These are phyloP conservation scores for Chrysochloris asiatica DNA, from an alignment of 2,113 vertebrate genomes.

Conservation along the genomic window DNA sequence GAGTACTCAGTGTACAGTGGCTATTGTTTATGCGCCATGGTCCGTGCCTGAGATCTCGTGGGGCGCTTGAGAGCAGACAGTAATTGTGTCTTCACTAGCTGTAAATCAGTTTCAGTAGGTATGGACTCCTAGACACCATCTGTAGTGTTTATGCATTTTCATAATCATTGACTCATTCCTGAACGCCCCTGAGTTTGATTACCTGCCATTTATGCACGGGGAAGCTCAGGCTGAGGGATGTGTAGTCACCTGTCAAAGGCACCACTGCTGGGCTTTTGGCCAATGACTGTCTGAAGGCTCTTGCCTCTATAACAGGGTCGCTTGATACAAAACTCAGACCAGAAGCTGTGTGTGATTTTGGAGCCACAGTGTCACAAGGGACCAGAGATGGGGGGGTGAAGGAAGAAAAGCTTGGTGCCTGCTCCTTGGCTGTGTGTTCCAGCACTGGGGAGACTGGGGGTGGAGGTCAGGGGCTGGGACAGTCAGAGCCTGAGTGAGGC, in stretches of 20 bases:
- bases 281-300: not conserved
- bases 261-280: not conserved
- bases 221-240: not conserved
- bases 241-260: not conserved
- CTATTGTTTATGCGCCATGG: not conserved
- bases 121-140: not conserved
- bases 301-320: not conserved
- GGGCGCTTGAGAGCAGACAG: not conserved
- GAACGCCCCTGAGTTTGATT: not conserved
- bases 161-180: not conserved
- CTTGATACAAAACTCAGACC: not conserved
- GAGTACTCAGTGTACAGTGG: rapidly evolving
- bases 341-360: not conserved
- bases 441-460: not conserved
- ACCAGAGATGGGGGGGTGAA: rapidly evolving
- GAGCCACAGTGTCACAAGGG: not conserved
- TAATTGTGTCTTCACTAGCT: not conserved
- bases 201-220: not conserved
- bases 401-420: not conserved
- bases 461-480: not conserved
- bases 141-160: not conserved
- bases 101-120: not conserved
- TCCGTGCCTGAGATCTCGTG: not conserved
- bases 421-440: not conserved
- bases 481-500: too few species aligned